Evolutionary conservation across 2,113 vertebrate genomes (phyloP).

Genomic region (Donacobius atricapilla): DNA sequence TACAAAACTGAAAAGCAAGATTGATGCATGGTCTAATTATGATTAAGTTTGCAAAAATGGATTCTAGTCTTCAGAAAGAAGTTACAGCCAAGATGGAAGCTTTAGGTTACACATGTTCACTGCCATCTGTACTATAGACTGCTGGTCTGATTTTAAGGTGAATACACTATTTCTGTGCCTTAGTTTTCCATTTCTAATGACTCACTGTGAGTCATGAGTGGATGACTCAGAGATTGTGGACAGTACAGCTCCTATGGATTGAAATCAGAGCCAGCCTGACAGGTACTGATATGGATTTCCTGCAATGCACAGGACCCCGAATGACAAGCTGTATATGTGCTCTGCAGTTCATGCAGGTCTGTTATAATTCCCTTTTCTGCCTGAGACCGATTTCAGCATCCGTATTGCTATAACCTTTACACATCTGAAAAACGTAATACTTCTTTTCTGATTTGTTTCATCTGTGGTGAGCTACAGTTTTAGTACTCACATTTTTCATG

Average conservation of each 20-base stretch:
- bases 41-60: background rate
- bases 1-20: background rate
- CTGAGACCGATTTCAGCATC: background rate
- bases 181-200: slow-evolving; percentile 31
- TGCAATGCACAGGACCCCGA: background rate
- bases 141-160: background rate
- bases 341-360: background rate
- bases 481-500: background rate
- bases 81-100: background rate
- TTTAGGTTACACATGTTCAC: background rate
- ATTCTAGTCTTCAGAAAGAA: background rate
- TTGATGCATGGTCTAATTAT: background rate
- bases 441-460: background rate
- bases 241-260: background rate
- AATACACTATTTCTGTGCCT: background rate
- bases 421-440: background rate
- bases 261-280: slow-evolving; percentile 4
- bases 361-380: background rate
- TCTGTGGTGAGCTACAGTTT: background rate
- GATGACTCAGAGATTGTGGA: slow-evolving; percentile 27
- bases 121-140: background rate
- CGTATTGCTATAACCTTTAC: background rate
- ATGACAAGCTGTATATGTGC: background rate
- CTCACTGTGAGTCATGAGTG: slow-evolving; percentile 17
- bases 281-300: background rate